Conservation (phyloP, 2,797 vertebrate species). For the Anas flavirostris region DNA sequence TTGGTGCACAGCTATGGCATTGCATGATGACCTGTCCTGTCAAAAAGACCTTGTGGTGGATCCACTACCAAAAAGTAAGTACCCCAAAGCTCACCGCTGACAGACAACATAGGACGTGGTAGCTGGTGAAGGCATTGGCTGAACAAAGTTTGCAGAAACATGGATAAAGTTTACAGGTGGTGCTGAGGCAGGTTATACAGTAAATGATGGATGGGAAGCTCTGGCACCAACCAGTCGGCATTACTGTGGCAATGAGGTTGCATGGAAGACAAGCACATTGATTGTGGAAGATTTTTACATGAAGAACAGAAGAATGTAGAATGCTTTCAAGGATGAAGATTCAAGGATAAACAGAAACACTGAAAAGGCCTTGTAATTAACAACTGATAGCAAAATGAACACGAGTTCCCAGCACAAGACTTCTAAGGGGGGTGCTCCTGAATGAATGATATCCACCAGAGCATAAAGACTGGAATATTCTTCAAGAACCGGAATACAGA, state of each 20-base stretch:
- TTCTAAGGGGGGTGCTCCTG: background rate
- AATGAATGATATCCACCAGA: background rate
- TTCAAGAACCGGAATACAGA: background rate
- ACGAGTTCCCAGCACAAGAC: background rate
- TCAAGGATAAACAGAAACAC: background rate
- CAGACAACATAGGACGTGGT: accelerated
- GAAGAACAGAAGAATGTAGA: background rate
- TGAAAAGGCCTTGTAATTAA: background rate
- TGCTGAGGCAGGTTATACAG: background rate
- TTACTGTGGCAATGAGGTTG: accelerated
- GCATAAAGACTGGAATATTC: background rate
- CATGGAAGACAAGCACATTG: accelerated
- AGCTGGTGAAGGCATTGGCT: background rate
- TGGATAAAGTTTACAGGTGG: background rate
- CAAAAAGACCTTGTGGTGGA: accelerated
- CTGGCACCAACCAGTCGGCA: background rate
- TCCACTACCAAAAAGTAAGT: background rate
- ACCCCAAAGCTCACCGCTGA: accelerated
- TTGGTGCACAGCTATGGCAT: background rate
- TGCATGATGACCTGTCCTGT: accelerated
- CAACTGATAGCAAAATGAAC: background rate
- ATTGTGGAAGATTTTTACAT: background rate
- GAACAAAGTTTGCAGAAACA: background rate
- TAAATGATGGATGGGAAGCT: background rate
- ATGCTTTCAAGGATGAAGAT: background rate